These are phyloP conservation scores for Pseudoips prasinana DNA, from an alignment of 2,888 invertebrate species.

Conservation along the genomic window DNA sequence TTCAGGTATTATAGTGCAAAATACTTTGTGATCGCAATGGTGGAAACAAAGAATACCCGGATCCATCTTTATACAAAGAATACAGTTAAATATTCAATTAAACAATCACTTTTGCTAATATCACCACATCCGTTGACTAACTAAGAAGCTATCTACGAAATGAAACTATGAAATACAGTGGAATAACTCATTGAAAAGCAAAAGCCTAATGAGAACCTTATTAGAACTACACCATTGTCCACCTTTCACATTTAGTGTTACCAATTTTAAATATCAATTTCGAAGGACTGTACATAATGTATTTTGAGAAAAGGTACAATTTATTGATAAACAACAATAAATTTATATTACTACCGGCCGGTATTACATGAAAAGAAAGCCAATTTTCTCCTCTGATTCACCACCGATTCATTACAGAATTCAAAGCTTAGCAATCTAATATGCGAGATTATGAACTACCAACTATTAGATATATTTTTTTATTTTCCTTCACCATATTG, in stretches of 20 bases:
- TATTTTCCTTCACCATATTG: too few species aligned
- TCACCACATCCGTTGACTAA: constrained; percentile 23
- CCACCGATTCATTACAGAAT: too few species aligned
- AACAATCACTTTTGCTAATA: constrained; percentile 34
- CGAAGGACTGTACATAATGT: too few species aligned
- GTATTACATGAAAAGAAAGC: too few species aligned
- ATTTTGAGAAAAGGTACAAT: too few species aligned
- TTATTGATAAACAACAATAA: too few species aligned
- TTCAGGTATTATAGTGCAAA: constrained; percentile 90
- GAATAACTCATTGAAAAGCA: constrained; percentile 49
- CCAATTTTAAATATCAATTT: too few species aligned
- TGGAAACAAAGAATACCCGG: constrained; percentile 94
- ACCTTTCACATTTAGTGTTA: constrained; percentile 58
- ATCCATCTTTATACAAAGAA: constrained; percentile 78
- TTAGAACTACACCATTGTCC: constrained; percentile 42
- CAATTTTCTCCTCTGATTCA: too few species aligned
- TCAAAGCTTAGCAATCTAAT: too few species aligned
- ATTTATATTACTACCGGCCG: too few species aligned
- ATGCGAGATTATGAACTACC: too few species aligned
- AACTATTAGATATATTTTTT: too few species aligned
- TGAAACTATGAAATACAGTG: constrained; percentile 32
- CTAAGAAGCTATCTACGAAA: constrained; percentile 35
- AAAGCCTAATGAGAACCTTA: constrained; percentile 50
- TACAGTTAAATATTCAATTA: constrained; percentile 48
- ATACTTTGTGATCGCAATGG: constrained; percentile 92